These are phyloP conservation scores for Toxotes lorentzi DNA, from an alignment of 2,797 vertebrate genomes.

Conservation along the genomic window DNA sequence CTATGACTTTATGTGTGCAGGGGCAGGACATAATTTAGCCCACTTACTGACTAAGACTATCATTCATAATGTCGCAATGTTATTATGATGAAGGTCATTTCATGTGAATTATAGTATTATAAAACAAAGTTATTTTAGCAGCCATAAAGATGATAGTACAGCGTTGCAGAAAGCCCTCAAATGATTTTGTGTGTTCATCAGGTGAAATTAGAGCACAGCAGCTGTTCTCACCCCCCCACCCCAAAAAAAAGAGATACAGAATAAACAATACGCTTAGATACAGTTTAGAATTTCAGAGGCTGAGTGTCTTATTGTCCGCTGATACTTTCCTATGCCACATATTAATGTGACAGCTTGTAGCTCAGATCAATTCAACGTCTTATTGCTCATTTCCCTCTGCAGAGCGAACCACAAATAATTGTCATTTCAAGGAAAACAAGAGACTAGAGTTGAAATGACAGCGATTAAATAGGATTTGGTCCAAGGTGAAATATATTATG, in stretches of 20 bases:
- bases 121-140: constrained; percentile 53
- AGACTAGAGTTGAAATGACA: constrained; percentile 55
- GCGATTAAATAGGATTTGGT: constrained; percentile 64
- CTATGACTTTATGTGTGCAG: neutral
- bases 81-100: constrained; percentile 34
- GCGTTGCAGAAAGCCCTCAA: neutral
- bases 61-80: constrained; percentile 15
- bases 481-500: constrained; percentile 58
- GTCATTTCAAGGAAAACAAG: constrained; percentile 70
- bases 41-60: constrained; percentile 5
- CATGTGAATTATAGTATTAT: constrained; percentile 36
- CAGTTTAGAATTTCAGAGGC: constrained; percentile 44
- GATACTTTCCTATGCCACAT: constrained; percentile 61
- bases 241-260: neutral
- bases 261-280: constrained; percentile 1
- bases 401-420: constrained; percentile 71
- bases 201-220: neutral
- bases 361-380: constrained; percentile 69
- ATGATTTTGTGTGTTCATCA: constrained; percentile 2
- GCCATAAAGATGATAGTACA: constrained; percentile 14
- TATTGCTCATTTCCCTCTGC: constrained; percentile 73
- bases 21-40: constrained; percentile 3
- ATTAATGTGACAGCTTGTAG: constrained; percentile 74
- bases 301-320: constrained; percentile 33
- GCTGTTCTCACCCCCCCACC: too few relatives aligned